phyloP scores from a whole-genome alignment of 92 coral and sea anemone species.

The Parazoanthus darwini region DNA sequence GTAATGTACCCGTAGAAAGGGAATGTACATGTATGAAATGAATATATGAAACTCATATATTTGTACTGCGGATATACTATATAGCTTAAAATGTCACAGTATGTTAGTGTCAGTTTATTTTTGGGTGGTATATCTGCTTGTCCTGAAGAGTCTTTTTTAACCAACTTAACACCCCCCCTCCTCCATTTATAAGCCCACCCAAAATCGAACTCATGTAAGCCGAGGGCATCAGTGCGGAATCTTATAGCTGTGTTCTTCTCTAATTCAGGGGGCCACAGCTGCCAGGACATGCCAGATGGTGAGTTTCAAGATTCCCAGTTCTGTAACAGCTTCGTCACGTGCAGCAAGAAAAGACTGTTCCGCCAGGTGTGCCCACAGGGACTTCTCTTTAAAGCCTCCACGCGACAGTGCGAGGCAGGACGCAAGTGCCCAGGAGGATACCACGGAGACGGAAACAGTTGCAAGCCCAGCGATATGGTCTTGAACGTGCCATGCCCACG shows the following conservation, averaged over 20 bases:
- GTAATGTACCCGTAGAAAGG: too few species aligned
- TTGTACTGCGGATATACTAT: too few species aligned
- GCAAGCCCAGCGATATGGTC: slow-evolving; percentile 22
- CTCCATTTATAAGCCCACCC: too few species aligned
- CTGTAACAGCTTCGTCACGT: slow-evolving; percentile 31
- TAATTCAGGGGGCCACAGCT: slow-evolving; percentile 9
- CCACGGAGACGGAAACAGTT: not conserved
- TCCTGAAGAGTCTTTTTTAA: too few species aligned
- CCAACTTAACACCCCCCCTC: too few species aligned
- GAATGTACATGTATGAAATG: too few species aligned
- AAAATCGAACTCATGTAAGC: too few species aligned
- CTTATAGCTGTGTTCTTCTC: not conserved
- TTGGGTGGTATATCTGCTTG: too few species aligned
- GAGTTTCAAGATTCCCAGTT: slow-evolving; percentile 31
- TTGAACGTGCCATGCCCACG: slow-evolving; percentile 26
- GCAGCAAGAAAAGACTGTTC: not conserved
- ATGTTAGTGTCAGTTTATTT: too few species aligned
- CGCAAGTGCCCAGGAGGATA: slow-evolving; percentile 11
- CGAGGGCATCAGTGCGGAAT: too few species aligned
- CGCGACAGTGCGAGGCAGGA: slow-evolving; percentile 15
- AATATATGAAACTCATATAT: too few species aligned
- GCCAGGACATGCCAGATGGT: slow-evolving; percentile 19
- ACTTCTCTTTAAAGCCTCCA: slow-evolving; percentile 14
- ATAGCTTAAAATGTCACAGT: too few species aligned
- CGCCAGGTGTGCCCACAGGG: slow-evolving; percentile 24